phyloP scores from a whole-genome alignment of 2,113 vertebrate genomes.

The Dicaeum eximium region DNA sequence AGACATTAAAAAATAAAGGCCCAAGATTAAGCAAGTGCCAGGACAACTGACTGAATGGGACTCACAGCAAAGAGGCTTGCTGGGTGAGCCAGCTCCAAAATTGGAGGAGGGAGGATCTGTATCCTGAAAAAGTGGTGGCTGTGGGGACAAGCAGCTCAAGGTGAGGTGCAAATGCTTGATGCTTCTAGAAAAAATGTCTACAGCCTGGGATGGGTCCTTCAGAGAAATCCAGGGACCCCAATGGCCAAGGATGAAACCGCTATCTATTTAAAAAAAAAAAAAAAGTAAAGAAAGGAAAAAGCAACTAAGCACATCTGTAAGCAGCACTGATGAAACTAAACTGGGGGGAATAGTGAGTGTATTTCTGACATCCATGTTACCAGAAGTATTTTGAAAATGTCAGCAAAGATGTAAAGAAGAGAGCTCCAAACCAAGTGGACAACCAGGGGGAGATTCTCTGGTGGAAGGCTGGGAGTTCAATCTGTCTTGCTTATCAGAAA shows the following conservation, averaged over 20 bases:
- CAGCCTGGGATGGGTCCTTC: not conserved
- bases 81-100: not conserved
- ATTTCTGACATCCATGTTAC: not conserved
- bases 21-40: not conserved
- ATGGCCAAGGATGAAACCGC: not conserved
- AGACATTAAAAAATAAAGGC: not conserved
- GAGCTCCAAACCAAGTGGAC: not conserved
- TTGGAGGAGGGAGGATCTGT: not conserved
- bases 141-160: rapidly evolving
- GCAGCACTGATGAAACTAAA: not conserved
- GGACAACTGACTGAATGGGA: not conserved
- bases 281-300: not conserved
- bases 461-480: not conserved
- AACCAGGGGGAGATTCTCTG: not conserved
- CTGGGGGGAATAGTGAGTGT: not conserved
- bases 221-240: not conserved
- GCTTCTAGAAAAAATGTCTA: not conserved
- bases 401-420: not conserved
- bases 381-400: not conserved
- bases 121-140: not conserved
- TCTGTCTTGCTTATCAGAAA: not conserved
- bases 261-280: not conserved
- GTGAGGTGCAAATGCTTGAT: not conserved
- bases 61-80: not conserved
- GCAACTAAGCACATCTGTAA: not conserved